Evolutionary conservation across 1,140 invertebrate genomes (phyloP), one percentile per base, ranked within the genome.

Genomic region (Aphidius ervi): DNA sequence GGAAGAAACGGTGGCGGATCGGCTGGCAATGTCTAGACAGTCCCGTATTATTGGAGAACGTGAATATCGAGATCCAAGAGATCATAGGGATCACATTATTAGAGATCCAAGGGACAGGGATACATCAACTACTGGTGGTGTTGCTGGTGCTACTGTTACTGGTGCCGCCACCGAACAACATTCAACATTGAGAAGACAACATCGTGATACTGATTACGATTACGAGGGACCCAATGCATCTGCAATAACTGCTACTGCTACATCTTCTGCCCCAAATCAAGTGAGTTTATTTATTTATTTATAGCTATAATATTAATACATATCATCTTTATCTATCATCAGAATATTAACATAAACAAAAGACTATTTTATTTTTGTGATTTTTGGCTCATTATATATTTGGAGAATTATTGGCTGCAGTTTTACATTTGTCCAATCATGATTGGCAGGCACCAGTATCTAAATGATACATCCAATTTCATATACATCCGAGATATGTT

Each of bases 1-100:
- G 41, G 53, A 58, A 61, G 73, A 74, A 62, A 74, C 73, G 47
- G 62, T 62, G 59, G 56, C 54, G 62, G 68, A 70, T 56, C 63
- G 55, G 65, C 69, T 67, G 71, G 73, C 65, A 61, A 76, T 77
- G 75, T 70, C 73, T 67, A 74, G 72, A 68, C 73, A 72, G 73
- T 65, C 61, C 40, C 58, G 61, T 40, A 31, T 47, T 46, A 60
- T 66, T 65, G 70, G 70, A 62, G 64, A 58, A 58, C 61, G 42
- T 20, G 59, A 63, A 60, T 59, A 59, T 49, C 59, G 57, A 23
- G 59, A 52, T 57, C 62, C 61, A 52, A 45, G 68, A 58, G 72
- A 70, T 56, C 53, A 63, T 39, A 62, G 71, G 59, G 69, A 73
- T 46, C 63, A 65, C 31, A 31, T 31, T 31, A 31, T 31, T 31